phyloP scores from a whole-genome alignment of 1,140 invertebrate species.

The Heliconius nattereri region DNA sequence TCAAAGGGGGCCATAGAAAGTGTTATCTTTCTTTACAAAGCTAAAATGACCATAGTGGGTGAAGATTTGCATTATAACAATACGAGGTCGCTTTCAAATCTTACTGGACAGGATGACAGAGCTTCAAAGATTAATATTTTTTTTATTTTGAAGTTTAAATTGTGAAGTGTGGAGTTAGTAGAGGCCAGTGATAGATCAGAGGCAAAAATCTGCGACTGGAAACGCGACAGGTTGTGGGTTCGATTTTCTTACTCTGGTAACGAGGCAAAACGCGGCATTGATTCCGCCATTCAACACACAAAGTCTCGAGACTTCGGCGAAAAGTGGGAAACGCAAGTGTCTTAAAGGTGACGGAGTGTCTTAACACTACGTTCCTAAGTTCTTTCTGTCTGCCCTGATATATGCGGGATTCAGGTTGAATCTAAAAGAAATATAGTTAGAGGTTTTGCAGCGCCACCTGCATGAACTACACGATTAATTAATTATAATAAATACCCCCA shows the following conservation, averaged over 20 bases:
- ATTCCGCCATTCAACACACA: too few relatives aligned
- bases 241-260: too few relatives aligned
- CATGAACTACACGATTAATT: too few relatives aligned
- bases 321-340: too few relatives aligned
- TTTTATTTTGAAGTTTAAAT: neutral
- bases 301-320: too few relatives aligned
- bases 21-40: conserved; percentile 59
- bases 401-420: too few relatives aligned
- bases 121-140: neutral
- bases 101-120: neutral
- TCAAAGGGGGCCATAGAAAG: conserved; percentile 67
- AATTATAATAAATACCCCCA: too few relatives aligned
- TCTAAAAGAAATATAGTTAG: neutral
- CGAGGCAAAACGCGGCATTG: too few relatives aligned
- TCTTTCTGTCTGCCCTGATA: too few relatives aligned
- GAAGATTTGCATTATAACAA: conserved; percentile 63
- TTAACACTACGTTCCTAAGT: too few relatives aligned
- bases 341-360: too few relatives aligned
- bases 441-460: too few relatives aligned
- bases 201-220: neutral
- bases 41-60: conserved; percentile 62
- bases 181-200: neutral
- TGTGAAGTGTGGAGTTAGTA: neutral
- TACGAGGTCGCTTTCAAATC: conserved; percentile 52
- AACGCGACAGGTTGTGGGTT: neutral